A percentile compares a stretch with the other conserved stretches of the same genome.
Evolutionary conservation across 2,888 invertebrate genomes (phyloP).

Genomic region (Idaea straminata): DNA sequence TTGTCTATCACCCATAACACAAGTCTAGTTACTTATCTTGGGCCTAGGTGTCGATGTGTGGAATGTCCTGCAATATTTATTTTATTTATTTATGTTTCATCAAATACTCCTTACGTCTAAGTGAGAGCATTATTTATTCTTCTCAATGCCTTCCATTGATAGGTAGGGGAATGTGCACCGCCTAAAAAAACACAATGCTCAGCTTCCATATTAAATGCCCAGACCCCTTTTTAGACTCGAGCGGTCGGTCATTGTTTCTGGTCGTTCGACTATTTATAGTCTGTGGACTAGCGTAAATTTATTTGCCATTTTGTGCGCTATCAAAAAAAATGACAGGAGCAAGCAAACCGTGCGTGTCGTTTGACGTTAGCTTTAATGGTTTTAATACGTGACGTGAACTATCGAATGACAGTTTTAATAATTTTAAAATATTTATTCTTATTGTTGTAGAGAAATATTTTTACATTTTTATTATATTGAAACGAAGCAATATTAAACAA

Average conservation of each 20-base stretch:
- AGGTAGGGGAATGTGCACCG: too few relatives aligned
- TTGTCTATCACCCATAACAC: too few relatives aligned
- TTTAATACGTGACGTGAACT: constrained; percentile 51
- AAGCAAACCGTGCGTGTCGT: constrained; percentile 8
- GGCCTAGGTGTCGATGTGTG: too few relatives aligned
- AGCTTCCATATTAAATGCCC: too few relatives aligned
- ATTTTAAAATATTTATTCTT: constrained; percentile 64
- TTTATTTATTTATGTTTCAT: too few relatives aligned
- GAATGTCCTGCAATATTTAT: too few relatives aligned
- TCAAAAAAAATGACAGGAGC: constrained; percentile 1
- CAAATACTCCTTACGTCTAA: too few relatives aligned
- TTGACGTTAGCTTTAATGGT: constrained; percentile 46
- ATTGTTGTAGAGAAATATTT: constrained; percentile 61
- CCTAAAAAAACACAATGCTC: too few relatives aligned
- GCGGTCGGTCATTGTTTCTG: background rate
- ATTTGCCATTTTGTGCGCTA: background rate
- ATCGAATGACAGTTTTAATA: constrained; percentile 72
- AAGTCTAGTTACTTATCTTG: too few relatives aligned
- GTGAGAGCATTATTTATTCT: too few relatives aligned
- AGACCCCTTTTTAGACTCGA: background rate
- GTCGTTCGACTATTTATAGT: background rate
- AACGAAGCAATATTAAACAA: constrained; percentile 34
- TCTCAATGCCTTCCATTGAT: too few relatives aligned
- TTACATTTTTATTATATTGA: constrained; percentile 64
- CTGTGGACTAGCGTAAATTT: background rate